A percentile compares a stretch with the other conserved stretches of the same genome.
Conservation (phyloP, 2,888 invertebrate species). For the Pseudanteris insignis region DNA sequence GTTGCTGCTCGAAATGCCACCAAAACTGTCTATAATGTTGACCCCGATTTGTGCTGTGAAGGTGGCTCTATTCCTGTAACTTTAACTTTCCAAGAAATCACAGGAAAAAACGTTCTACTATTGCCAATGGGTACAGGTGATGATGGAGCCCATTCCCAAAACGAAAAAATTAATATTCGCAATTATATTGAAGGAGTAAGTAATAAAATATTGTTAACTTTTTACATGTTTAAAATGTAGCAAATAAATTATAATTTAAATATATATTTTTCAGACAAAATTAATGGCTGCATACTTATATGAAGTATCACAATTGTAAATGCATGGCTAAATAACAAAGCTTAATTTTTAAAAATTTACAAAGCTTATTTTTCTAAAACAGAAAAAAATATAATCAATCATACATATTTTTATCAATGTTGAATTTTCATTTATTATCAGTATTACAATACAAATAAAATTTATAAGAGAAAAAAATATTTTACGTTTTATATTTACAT, state of each 20-base stretch:
- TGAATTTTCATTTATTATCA: no score
- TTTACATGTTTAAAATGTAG: neutral
- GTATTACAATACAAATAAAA: no score
- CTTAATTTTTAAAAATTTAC: no score
- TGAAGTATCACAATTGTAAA: conserved; percentile 8
- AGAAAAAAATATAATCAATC: no score
- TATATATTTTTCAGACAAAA: conserved; percentile 90
- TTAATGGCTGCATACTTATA: conserved; percentile 71
- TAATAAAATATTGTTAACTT: neutral
- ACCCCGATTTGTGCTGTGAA: conserved; percentile 95
- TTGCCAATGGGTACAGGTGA: conserved; percentile 95
- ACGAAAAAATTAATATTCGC: conserved; percentile 92
- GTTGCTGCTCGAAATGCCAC: conserved; percentile 85
- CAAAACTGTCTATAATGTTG: conserved; percentile 84
- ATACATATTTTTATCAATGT: no score
- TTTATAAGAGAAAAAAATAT: no score
- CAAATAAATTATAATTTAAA: neutral
- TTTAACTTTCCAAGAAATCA: conserved; percentile 89
- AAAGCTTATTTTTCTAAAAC: no score
- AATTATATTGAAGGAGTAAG: conserved; percentile 95
- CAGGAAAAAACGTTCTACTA: conserved; percentile 91
- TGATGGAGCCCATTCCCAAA: conserved; percentile 98
- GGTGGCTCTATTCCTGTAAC: conserved; percentile 98
- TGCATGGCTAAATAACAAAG: no score
- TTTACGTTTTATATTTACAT: no score